Evolutionary conservation across 2,888 invertebrate species (phyloP).

Genomic region (Autographa pulchrina): DNA sequence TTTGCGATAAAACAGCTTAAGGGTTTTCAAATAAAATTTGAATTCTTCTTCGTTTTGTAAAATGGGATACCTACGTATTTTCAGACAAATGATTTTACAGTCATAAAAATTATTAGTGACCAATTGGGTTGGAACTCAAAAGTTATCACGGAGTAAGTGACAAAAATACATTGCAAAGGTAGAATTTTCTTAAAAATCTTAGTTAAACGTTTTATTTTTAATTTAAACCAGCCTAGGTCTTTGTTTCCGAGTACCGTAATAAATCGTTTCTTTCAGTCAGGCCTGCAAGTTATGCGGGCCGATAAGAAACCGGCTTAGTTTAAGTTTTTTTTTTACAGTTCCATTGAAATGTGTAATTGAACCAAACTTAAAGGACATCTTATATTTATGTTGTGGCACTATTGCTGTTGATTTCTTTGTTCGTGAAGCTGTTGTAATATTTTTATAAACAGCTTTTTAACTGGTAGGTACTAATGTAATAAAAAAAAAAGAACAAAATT

Average conservation of each 20-base stretch:
- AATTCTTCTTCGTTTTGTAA: neutral
- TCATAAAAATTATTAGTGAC: no score
- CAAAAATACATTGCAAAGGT: neutral
- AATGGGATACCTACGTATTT: neutral
- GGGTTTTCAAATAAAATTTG: neutral
- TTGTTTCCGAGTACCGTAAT: slow-evolving; percentile 36
- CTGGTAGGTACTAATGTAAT: no score
- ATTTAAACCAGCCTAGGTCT: slow-evolving; percentile 30
- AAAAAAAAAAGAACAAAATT: no score
- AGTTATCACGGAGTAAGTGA: no score
- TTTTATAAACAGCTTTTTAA: no score
- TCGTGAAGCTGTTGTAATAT: no score
- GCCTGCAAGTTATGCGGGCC: slow-evolving; percentile 30
- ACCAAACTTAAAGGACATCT: neutral
- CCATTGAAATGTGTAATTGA: neutral
- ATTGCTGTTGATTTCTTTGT: no score
- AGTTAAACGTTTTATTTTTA: slow-evolving; percentile 11
- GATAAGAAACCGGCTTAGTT: slow-evolving; percentile 45
- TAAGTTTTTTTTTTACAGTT: slow-evolving; percentile 23
- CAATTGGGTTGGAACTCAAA: no score
- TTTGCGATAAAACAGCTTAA: neutral
- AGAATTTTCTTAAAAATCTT: neutral
- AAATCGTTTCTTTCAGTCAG: slow-evolving; percentile 43
- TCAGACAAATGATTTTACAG: no score
- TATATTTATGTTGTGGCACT: no score